Base-by-base conservation (phyloP, 2,888 invertebrate species). In the Electrophaes corylata region DNA sequence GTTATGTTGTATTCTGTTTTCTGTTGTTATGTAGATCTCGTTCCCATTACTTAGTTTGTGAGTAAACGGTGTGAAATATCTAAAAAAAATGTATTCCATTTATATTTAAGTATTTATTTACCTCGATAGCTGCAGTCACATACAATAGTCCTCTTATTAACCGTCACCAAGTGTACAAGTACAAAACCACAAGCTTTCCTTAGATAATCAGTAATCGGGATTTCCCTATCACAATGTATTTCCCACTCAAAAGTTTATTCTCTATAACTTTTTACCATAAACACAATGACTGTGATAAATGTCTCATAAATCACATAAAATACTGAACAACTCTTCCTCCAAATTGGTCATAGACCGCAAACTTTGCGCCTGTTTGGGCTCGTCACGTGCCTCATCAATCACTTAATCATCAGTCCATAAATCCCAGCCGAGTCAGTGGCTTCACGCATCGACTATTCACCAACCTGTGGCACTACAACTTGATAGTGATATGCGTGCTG, bases 381-480 rank as follows among this genome's bases (percentile, higher is more conserved):
- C n/a, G 46, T 41, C 46, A 51, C 41, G 51, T 46, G 57, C 31
- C 16, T 16, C 49, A 50, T 54, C 54, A 59, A 59, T 54, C 57
- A 52, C 20, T 47, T 48, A 39, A 52, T 33, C 49, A 54, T 59
- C 50, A 54, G 49, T 20, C 29, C 46, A 54, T 54, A 40, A 46
- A 49, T 41, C 56, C 12, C 19, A 49, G 39, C 19, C 12, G 52
- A 57, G 52, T 52, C 51, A 57, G 47, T 52, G 57, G 6, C 58
- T 43, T 39, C 29, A 26, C 10, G 16, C 8, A 37, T 26, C 23
- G 3, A 39, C 44, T 49, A n/a, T 44, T 45, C n/a, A 20, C 33
- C 10, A 11, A 41, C 37, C 55, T 49, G 43, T 48, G 41, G 55
- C 10, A 18, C n/a, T 31, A 37, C 33, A 18, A 53, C 49, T 39